These are phyloP conservation scores for Colinus virginianus DNA, from an alignment of 2,113 vertebrate genomes.

Conservation along the genomic window DNA sequence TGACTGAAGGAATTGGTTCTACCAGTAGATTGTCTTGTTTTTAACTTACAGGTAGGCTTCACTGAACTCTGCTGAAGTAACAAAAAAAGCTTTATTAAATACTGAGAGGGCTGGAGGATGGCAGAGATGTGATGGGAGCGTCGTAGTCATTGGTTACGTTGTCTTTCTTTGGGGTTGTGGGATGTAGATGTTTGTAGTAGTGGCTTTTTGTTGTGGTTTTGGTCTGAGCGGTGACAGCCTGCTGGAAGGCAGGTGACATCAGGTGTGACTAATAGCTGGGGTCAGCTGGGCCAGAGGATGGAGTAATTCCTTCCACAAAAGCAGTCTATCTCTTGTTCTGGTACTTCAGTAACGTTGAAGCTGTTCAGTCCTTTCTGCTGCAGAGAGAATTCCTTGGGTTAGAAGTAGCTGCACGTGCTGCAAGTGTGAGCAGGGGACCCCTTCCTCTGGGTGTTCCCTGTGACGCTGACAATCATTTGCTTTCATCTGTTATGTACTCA, in stretches of 20 bases:
- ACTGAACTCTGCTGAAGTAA: background rate
- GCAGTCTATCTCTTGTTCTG: background rate
- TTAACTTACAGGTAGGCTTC: background rate
- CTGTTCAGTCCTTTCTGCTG: background rate
- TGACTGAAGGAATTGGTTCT: background rate
- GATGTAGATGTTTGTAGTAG: background rate
- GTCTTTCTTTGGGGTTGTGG: background rate
- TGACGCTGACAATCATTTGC: background rate
- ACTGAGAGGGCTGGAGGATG: background rate
- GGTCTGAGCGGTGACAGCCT: background rate
- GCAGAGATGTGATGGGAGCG: background rate
- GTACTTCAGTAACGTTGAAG: background rate
- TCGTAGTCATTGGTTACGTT: background rate
- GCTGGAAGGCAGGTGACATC: background rate
- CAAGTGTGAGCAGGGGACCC: background rate
- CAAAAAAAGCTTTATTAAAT: background rate
- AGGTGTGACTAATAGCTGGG: background rate
- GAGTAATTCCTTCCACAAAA: background rate
- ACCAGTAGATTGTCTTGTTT: background rate
- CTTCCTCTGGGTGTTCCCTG: background rate
- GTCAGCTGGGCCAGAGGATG: background rate
- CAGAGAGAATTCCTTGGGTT: background rate
- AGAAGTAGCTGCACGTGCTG: fast-evolving
- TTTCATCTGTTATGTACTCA: background rate
- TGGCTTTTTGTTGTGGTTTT: background rate